Evolutionary conservation across 2,113 vertebrate species (phyloP).

Genomic region (Alouatta palliata): DNA sequence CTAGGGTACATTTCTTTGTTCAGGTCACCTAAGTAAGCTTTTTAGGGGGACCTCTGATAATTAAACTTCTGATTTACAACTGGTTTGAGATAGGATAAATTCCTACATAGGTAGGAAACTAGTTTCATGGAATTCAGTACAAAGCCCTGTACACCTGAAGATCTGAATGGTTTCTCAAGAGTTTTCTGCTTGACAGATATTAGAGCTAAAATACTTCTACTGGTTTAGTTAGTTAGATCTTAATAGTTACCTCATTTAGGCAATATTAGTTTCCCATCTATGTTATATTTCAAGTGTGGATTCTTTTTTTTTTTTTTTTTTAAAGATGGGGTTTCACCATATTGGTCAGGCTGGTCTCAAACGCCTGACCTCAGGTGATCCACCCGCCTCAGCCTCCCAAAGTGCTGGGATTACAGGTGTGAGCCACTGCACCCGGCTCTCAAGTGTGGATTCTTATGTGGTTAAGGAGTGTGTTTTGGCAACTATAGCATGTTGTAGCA

Average conservation of each 20-base stretch:
- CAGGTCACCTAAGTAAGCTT: not conserved
- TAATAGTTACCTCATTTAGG: not conserved
- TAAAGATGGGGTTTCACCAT: no score
- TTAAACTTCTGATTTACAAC: conserved; percentile 40
- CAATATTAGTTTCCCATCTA: not conserved
- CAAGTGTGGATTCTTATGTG: not conserved
- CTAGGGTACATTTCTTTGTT: not conserved
- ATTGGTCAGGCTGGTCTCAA: no score
- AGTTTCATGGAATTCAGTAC: not conserved
- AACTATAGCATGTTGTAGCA: not conserved
- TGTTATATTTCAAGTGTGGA: not conserved
- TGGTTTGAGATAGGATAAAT: conserved; percentile 7
- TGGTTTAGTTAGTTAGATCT: not conserved
- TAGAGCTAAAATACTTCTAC: not conserved
- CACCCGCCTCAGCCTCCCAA: no score
- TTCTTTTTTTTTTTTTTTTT: conserved; percentile 7
- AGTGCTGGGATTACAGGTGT: no score
- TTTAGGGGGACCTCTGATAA: not conserved
- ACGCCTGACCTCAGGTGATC: no score
- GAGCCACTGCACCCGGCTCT: not conserved
- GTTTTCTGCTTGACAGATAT: conserved; percentile 11
- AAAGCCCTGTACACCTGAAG: not conserved
- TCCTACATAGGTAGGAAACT: not conserved
- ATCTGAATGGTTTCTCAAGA: not conserved
- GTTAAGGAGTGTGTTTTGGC: not conserved